Conservation (phyloP, 1,140 invertebrate genomes). For the Campoletis sonorensis region DNA sequence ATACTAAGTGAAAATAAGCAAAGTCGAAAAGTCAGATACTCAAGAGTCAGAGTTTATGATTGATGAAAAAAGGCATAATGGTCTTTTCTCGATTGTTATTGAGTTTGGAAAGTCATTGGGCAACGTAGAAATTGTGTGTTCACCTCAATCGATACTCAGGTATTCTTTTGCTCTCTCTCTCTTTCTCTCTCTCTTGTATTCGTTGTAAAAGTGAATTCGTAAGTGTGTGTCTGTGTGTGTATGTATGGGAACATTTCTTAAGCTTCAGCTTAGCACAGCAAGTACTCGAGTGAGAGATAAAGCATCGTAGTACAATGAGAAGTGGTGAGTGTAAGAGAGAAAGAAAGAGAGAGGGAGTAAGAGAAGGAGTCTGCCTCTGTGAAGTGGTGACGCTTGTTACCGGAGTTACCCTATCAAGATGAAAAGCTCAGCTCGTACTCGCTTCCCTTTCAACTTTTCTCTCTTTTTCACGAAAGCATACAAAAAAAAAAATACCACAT, state of each 20-base stretch:
- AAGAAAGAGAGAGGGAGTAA: background rate
- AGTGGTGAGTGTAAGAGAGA: background rate
- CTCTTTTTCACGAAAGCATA: background rate
- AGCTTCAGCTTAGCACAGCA: slow-evolving; percentile 40
- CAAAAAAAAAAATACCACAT: background rate
- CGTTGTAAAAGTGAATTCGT: background rate
- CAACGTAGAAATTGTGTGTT: slow-evolving; percentile 21
- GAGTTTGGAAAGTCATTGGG: slow-evolving; percentile 3
- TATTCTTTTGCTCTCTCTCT: background rate
- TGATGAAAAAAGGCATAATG: background rate
- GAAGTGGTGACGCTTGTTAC: slow-evolving; percentile 43
- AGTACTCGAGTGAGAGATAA: slow-evolving; percentile 39
- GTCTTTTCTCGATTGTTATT: background rate
- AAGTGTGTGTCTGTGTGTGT: background rate
- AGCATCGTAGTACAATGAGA: slow-evolving; percentile 31
- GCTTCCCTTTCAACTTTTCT: slow-evolving; percentile 13
- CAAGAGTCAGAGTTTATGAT: too few species aligned
- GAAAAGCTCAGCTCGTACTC: slow-evolving; percentile 38
- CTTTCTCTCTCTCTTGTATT: background rate
- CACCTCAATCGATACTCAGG: background rate
- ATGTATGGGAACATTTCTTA: slow-evolving; percentile 22
- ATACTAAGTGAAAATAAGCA: too few species aligned
- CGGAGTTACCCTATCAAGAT: slow-evolving; percentile 44
- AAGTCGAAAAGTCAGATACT: too few species aligned
- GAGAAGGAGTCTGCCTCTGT: slow-evolving; percentile 6